Conservation (phyloP, 2,888 invertebrate species). For the Oxyteleia sp. region DNA sequence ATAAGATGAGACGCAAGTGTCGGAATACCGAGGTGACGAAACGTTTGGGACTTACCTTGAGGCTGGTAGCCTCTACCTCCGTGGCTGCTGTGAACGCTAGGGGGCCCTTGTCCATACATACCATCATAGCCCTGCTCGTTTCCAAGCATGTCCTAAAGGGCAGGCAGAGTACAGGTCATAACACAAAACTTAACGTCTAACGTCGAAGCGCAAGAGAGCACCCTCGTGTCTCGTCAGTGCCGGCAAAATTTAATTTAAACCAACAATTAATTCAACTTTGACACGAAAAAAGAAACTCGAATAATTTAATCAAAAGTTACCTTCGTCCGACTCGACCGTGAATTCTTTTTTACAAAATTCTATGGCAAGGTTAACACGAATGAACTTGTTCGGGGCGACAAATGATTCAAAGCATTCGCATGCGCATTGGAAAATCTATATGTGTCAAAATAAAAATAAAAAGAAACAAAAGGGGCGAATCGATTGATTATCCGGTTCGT, state of each 20-base stretch:
- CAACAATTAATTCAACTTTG: conserved; percentile 27
- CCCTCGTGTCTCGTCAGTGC: conserved; percentile 41
- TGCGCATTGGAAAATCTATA: conserved; percentile 77
- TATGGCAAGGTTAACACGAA: conserved; percentile 51
- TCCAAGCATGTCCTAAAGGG: conserved; percentile 94
- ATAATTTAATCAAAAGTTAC: conserved; percentile 36
- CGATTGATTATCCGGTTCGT: conserved; percentile 5
- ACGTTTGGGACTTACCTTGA: conserved; percentile 91
- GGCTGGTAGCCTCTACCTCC: conserved; percentile 94
- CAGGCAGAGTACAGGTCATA: conserved; percentile 86
- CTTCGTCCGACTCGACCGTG: conserved; percentile 19
- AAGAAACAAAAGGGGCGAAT: conserved; percentile 16
- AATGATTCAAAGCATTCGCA: conserved; percentile 82
- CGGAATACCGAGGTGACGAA: conserved; percentile 2
- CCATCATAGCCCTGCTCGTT: conserved; percentile 97
- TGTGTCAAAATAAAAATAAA: conserved; percentile 29
- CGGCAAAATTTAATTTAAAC: neutral
- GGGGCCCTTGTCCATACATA: conserved; percentile 97
- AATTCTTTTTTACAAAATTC: conserved; percentile 39
- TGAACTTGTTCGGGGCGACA: conserved; percentile 51
- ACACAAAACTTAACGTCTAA: conserved; percentile 82
- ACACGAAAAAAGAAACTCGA: conserved; percentile 23
- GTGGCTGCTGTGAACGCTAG: conserved; percentile 94
- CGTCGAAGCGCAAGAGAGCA: conserved; percentile 21
- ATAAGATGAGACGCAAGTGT: conserved; percentile 7